Conservation (phyloP, 1,140 invertebrate species). For the Ericerus pela region DNA sequence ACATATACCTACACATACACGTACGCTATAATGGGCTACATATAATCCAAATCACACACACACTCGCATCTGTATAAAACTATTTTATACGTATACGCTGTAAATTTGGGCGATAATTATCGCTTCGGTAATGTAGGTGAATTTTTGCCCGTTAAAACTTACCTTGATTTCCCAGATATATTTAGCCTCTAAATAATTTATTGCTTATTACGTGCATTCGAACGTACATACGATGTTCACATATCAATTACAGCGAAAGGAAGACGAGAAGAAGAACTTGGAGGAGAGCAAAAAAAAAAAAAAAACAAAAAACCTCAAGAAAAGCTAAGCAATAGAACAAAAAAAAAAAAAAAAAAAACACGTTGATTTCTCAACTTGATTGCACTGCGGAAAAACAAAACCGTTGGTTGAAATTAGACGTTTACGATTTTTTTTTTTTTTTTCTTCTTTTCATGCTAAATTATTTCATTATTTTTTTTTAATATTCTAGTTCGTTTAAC, state of each 20-base stretch:
- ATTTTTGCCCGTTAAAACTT: constrained; percentile 3
- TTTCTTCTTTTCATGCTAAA: no score
- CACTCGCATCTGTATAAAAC: no score
- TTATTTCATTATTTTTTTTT: no score
- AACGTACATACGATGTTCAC: constrained; percentile 7
- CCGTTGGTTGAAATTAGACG: constrained; percentile 1
- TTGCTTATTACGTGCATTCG: constrained; percentile 6
- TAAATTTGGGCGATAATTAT: constrained; percentile 9
- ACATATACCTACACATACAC: no score
- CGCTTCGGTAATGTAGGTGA: constrained; percentile 9
- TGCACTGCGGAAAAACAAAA: background rate
- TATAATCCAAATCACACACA: no score
- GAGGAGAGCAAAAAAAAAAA: background rate
- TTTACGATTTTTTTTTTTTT: background rate
- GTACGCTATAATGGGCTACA: no score
- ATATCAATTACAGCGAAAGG: background rate
- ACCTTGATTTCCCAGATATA: constrained; percentile 8
- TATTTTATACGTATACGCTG: no score
- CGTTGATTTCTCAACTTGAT: background rate
- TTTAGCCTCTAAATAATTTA: constrained; percentile 9
- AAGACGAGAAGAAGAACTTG: background rate
- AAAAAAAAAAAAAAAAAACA: background rate
- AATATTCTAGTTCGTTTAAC: no score
- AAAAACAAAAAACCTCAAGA: background rate
- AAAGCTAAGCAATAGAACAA: background rate